phyloP scores from a whole-genome alignment of 1,140 invertebrate species.

The Hycleus phaleratus region DNA sequence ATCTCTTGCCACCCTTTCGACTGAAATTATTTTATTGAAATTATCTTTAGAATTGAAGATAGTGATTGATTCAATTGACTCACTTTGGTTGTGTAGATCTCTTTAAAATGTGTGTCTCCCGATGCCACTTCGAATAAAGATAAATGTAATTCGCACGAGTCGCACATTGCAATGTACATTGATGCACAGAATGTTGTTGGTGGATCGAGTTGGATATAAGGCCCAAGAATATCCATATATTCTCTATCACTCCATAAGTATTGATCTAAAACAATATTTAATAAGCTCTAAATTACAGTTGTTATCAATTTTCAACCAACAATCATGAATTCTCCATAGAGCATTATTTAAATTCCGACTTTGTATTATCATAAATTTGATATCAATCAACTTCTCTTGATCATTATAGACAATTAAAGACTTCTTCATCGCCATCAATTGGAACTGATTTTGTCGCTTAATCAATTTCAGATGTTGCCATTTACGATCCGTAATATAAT shows the following conservation, averaged over 20 bases:
- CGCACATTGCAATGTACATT: slow-evolving; percentile 5
- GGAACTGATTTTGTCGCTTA: neutral
- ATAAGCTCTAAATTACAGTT: neutral
- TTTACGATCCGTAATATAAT: neutral
- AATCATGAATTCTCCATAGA: slow-evolving; percentile 7
- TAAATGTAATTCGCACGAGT: neutral
- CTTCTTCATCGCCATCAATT: neutral
- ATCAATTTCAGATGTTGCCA: slow-evolving; percentile 3
- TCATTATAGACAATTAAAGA: neutral
- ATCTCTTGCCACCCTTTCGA: neutral
- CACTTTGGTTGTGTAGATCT: neutral
- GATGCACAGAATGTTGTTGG: neutral
- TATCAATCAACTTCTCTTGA: neutral
- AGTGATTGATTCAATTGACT: neutral
- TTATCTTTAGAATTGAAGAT: neutral
- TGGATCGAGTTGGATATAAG: neutral
- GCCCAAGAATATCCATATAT: neutral
- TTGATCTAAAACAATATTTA: neutral
- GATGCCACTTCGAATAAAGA: neutral
- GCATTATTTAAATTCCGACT: neutral
- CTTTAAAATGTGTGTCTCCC: neutral
- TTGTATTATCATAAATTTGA: slow-evolving; percentile 6
- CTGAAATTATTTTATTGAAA: neutral
- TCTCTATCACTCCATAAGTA: neutral
- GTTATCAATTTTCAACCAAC: slow-evolving; percentile 1